phyloP scores from a whole-genome alignment of 2,797 vertebrate species.

The Melanotaenia pygmaea region DNA sequence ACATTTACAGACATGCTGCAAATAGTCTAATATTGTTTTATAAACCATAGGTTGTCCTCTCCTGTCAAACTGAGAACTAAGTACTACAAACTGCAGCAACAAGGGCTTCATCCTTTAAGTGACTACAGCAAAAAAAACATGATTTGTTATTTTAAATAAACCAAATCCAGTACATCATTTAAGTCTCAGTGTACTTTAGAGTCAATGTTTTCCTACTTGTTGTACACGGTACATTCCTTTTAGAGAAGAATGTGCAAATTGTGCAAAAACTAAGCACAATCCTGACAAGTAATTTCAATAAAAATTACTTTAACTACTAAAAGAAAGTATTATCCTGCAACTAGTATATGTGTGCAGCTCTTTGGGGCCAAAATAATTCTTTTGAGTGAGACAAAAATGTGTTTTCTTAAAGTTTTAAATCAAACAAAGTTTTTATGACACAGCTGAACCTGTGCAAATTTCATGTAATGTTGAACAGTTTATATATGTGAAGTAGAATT shows the following conservation, averaged over 20 bases:
- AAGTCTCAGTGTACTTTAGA: slow-evolving; percentile 21
- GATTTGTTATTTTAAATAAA: slow-evolving; percentile 19
- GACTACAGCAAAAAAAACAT: slow-evolving; percentile 29
- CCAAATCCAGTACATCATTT: slow-evolving; percentile 9
- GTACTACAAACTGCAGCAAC: slow-evolving; percentile 12
- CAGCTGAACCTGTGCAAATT: slow-evolving; percentile 1
- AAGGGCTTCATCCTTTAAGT: slow-evolving; percentile 14
- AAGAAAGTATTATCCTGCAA: slow-evolving; percentile 54
- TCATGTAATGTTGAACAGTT: slow-evolving; percentile 3
- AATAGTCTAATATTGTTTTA: slow-evolving; percentile 18
- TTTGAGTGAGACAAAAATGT: background rate
- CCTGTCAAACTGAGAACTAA: slow-evolving; percentile 8
- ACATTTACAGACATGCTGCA: slow-evolving; percentile 14
- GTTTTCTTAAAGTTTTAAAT: slow-evolving; percentile 14
- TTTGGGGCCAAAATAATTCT: slow-evolving; percentile 15
- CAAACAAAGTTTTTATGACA: slow-evolving; percentile 1
- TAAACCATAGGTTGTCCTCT: background rate
- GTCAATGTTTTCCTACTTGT: slow-evolving; percentile 19
- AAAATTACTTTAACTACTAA: slow-evolving; percentile 20
- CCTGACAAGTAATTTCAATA: slow-evolving; percentile 50
- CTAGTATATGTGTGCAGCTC: slow-evolving; percentile 59
- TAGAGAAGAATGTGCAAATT: slow-evolving; percentile 65
- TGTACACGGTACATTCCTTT: slow-evolving; percentile 49
- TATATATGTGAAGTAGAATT: background rate
- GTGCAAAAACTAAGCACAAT: slow-evolving; percentile 64